Evolutionary conservation across 2,113 vertebrate species (phyloP).

Genomic region (Chaenocephalus aceratus): DNA sequence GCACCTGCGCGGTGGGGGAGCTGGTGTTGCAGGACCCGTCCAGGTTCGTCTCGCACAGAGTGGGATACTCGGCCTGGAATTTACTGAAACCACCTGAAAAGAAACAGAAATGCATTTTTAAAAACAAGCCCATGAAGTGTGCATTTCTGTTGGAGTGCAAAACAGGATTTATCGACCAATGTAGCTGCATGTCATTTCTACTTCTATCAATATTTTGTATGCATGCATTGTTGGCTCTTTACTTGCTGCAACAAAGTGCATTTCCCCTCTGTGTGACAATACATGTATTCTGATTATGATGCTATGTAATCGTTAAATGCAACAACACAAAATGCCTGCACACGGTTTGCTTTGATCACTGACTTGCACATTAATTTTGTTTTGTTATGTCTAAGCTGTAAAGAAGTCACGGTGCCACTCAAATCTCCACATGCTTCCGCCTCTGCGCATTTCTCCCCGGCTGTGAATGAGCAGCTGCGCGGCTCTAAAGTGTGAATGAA

Average conservation of each 20-base stretch:
- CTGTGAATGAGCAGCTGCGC: conserved; percentile 41
- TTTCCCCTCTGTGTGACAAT: no score
- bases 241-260: no score
- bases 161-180: no score
- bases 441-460: conserved; percentile 11
- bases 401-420: background rate
- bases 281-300: no score
- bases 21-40: conserved; percentile 88
- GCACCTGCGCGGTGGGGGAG: conserved; percentile 90
- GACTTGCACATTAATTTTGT: background rate
- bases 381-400: background rate
- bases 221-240: no score
- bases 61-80: conserved; percentile 92
- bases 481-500: conserved; percentile 49
- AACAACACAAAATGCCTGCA: background rate
- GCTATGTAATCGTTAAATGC: no score
- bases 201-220: no score
- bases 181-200: background rate
- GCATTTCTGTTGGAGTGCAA: no score
- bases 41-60: conserved; percentile 93
- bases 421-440: background rate
- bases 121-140: background rate
- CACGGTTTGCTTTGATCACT: background rate
- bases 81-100: conserved; percentile 94
- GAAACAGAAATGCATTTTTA: conserved; percentile 15